Evolutionary conservation across 92 coral and sea anemone species (phyloP).

Genomic region (Phenganax marumi): DNA sequence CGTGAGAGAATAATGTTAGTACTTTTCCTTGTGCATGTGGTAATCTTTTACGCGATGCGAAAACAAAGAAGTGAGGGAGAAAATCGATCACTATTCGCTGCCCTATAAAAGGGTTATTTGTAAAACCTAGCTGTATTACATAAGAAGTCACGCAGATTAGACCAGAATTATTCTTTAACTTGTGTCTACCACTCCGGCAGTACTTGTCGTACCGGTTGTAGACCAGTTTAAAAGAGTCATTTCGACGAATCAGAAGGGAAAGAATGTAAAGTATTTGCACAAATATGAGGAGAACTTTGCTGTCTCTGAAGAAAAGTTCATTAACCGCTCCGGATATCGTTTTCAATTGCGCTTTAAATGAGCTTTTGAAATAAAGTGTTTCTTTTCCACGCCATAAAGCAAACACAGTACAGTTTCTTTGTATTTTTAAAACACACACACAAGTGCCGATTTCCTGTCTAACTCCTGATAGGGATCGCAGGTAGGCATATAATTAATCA

Average conservation of each 20-base stretch:
- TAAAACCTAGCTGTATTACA: too few relatives aligned
- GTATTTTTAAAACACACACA: slow-evolving; percentile 7
- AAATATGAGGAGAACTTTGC: background rate
- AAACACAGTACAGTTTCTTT: slow-evolving; percentile 7
- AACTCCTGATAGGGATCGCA: background rate
- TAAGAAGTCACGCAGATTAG: too few relatives aligned
- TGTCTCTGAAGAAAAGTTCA: background rate
- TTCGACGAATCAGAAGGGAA: background rate
- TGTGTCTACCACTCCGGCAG: background rate
- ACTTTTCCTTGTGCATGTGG: too few relatives aligned
- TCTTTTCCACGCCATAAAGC: background rate
- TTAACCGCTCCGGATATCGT: slow-evolving; percentile 14
- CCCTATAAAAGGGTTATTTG: too few relatives aligned
- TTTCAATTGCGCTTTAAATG: background rate
- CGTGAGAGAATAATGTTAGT: too few relatives aligned
- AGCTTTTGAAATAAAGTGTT: slow-evolving; percentile 13
- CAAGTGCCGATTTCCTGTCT: slow-evolving; percentile 28
- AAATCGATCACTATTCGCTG: too few relatives aligned
- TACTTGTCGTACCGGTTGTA: background rate
- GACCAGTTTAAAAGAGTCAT: background rate
- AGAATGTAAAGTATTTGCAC: background rate
- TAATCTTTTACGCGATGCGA: too few relatives aligned
- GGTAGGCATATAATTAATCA: background rate
- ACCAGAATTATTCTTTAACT: background rate
- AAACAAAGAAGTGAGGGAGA: too few relatives aligned